Evolutionary conservation across 2,797 vertebrate species (phyloP).

Genomic region (Mergus octosetaceus): DNA sequence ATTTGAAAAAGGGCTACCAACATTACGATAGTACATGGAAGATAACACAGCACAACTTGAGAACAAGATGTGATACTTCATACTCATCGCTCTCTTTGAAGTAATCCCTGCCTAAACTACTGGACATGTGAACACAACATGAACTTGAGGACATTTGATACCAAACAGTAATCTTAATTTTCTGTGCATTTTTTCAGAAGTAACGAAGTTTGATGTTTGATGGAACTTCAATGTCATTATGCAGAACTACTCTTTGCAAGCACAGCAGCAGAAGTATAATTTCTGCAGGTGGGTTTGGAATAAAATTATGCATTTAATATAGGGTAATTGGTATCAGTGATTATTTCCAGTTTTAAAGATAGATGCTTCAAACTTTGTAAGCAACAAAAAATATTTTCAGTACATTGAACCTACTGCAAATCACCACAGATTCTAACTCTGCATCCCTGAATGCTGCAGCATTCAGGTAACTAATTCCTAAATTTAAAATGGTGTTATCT

Average conservation of each 20-base stretch:
- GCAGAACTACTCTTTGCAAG: background rate
- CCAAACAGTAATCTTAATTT: background rate
- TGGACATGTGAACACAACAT: rapidly evolving
- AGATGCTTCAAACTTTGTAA: background rate
- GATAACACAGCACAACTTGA: background rate
- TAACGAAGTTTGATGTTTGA: background rate
- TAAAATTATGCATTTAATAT: background rate
- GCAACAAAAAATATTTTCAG: background rate
- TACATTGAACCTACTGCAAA: background rate
- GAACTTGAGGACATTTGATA: background rate
- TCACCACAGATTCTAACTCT: background rate
- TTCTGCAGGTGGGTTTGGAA: background rate
- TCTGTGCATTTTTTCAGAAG: background rate
- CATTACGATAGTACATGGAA: background rate
- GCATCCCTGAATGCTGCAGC: background rate
- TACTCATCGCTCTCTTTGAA: background rate
- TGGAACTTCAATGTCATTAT: background rate
- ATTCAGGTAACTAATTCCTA: background rate
- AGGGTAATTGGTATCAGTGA: background rate
- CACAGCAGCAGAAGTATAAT: background rate
- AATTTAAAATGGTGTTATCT: background rate
- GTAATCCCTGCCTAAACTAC: background rate
- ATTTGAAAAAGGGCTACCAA: background rate
- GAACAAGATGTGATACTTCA: background rate
- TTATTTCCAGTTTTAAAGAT: background rate